Evolutionary conservation across 2,797 vertebrate species (phyloP).

Genomic region (Anguilla obscura): DNA sequence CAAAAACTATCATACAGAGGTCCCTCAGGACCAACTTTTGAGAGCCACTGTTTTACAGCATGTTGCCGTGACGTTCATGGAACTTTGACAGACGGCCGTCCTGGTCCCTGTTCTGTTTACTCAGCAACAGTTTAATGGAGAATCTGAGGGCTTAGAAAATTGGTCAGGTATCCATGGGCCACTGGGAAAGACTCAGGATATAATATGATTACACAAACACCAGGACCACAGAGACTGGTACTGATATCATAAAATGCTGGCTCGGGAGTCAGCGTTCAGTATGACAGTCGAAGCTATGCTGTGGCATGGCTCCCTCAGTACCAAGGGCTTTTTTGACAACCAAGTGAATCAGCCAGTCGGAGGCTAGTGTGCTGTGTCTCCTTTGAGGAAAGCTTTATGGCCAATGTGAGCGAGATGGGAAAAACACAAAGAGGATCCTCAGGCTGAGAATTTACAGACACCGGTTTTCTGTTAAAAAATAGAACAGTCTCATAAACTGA

Average conservation of each 20-base stretch:
- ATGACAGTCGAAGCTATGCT: not conserved
- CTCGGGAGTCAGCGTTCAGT: not conserved
- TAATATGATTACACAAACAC: constrained; percentile 30
- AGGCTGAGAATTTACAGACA: not conserved
- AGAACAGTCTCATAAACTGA: not conserved
- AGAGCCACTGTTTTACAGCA: not conserved
- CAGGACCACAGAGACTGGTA: not conserved
- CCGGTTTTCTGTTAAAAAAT: not conserved
- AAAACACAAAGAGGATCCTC: not conserved
- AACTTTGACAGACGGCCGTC: not conserved
- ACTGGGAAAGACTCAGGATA: constrained; percentile 27
- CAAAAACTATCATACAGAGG: not conserved
- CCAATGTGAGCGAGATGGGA: not conserved
- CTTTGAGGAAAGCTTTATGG: not conserved
- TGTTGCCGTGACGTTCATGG: no score
- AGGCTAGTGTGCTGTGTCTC: not conserved
- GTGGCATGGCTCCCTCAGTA: not conserved
- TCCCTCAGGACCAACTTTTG: not conserved
- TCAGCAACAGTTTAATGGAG: constrained; percentile 4
- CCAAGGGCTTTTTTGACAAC: not conserved
- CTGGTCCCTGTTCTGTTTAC: constrained; percentile 27
- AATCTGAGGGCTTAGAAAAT: not conserved
- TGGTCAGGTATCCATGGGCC: not conserved
- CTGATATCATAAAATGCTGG: not conserved
- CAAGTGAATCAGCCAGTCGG: not conserved